A percentile compares a stretch with the other conserved stretches of the same genome.
phyloP scores from a whole-genome alignment of 2,888 invertebrate species.

The Deilephila elpenor region DNA sequence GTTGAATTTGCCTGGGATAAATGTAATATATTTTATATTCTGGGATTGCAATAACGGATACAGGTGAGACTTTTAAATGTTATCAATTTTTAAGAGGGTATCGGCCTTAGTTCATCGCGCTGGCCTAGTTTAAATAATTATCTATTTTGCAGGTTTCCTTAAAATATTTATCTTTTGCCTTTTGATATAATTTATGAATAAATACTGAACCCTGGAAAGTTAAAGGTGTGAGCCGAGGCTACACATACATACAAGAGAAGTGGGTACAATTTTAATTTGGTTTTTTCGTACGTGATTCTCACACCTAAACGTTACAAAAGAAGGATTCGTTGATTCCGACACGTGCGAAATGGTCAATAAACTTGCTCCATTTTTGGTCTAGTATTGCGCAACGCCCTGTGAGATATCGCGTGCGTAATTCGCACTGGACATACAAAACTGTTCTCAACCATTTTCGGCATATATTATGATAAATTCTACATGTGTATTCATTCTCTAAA shows the following conservation, averaged over 20 bases:
- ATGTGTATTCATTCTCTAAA: background rate
- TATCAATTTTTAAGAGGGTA: no score
- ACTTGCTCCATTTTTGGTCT: slow-evolving; percentile 48
- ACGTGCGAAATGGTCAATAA: slow-evolving; percentile 49
- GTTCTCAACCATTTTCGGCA: background rate
- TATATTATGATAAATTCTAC: background rate
- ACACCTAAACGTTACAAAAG: slow-evolving; percentile 47
- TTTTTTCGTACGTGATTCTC: slow-evolving; percentile 29
- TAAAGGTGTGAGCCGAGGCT: no score
- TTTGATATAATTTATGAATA: no score
- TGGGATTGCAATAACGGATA: no score
- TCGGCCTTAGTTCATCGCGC: no score
- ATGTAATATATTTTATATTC: no score
- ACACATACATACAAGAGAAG: background rate
- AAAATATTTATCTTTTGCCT: no score
- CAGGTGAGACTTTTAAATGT: no score
- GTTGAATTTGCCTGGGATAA: background rate
- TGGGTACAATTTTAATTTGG: background rate
- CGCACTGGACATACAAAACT: slow-evolving; percentile 1
- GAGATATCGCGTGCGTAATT: slow-evolving; percentile 25
- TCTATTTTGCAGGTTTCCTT: no score
- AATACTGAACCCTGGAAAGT: no score
- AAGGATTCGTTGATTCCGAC: slow-evolving; percentile 48
- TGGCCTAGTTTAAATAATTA: no score
- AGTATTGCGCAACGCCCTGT: slow-evolving; percentile 43